Evolutionary conservation across 1,140 invertebrate species (phyloP).

Genomic region (Macrotrachela quadricornifera): DNA sequence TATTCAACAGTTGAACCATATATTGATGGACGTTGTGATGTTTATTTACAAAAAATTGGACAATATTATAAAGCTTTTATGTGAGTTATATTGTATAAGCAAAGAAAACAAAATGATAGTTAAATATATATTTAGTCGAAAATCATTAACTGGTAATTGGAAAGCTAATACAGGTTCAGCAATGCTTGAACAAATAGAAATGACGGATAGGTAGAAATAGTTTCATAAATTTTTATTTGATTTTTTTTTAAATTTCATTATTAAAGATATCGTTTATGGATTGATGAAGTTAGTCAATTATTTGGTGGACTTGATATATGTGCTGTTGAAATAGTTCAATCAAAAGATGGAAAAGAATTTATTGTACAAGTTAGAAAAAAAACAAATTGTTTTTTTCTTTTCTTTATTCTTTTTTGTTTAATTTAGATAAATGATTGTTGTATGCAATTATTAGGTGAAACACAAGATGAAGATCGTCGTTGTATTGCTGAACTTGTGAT

Average conservation of each 20-base stretch:
- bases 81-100: slow-evolving; percentile 38
- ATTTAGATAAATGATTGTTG: slow-evolving; percentile 64
- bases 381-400: no score
- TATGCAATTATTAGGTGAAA: slow-evolving; percentile 71
- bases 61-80: slow-evolving; percentile 88
- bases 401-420: no score
- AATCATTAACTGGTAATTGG: slow-evolving; percentile 75
- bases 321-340: slow-evolving; percentile 65
- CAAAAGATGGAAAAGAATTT: slow-evolving; percentile 71
- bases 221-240: no score
- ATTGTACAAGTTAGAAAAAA: neutral
- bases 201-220: slow-evolving; percentile 40
- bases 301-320: slow-evolving; percentile 85
- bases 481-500: slow-evolving; percentile 76
- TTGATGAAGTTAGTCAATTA: slow-evolving; percentile 68
- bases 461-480: slow-evolving; percentile 79
- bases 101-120: no score
- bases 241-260: no score
- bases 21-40: slow-evolving; percentile 83
- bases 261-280: slow-evolving; percentile 55
- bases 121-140: slow-evolving; percentile 21
- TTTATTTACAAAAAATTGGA: slow-evolving; percentile 91
- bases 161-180: slow-evolving; percentile 91
- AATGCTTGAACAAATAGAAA: slow-evolving; percentile 82
- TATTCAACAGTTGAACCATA: slow-evolving; percentile 86